Base-by-base conservation (phyloP, 2,888 invertebrate species). In the Ligdia adustata region DNA sequence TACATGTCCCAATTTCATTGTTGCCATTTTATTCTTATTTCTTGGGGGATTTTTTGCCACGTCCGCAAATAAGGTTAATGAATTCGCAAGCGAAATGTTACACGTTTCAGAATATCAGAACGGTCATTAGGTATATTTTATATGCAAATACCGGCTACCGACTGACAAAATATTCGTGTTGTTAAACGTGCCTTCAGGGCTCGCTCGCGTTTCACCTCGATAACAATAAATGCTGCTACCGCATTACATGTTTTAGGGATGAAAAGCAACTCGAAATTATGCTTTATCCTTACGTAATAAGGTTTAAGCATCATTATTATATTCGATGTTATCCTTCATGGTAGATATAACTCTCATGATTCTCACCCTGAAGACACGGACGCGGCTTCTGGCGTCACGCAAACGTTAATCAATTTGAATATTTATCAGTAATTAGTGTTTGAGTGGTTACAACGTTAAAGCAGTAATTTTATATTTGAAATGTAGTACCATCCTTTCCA, bases 361-460 rank as follows among this genome's bases (percentile, higher is more conserved):
- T 51, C 38, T 50, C 46, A 51, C 73, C 81, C 78, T 57, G 61
- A 65, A 77, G 84, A 65, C 62, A 73, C 76, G 76, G 79, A 78
- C 64, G 70, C 66, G 38, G 80, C 87, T 86, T 80, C 84, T 60
- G 80, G 62, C 74, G 72, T 67, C 82, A 81, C 75, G 78, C 79
- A 61, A 82, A 62, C 58, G 49, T 55, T 65, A 69, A 68, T 64
- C 51, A 65, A 68, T 67, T 67, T 61, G 50, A 62, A 69, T 69
- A 60, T 60, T 57, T 63, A 57, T 61, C 51, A 52, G 60, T 59
- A 55, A 57, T 46, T 58, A 55, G 41, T 53, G 51, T 60, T 57
- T 55, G 52, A 57, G 55, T 53, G 53, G 57, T 60, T 35, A 47
- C 52, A 28, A 43, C 44, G 52, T 42, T 42, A 50, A 35, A 49